These are phyloP conservation scores for Arbacia lixula DNA, from an alignment of 53 echinoderm and acorn worm genomes.

Conservation along the genomic window DNA sequence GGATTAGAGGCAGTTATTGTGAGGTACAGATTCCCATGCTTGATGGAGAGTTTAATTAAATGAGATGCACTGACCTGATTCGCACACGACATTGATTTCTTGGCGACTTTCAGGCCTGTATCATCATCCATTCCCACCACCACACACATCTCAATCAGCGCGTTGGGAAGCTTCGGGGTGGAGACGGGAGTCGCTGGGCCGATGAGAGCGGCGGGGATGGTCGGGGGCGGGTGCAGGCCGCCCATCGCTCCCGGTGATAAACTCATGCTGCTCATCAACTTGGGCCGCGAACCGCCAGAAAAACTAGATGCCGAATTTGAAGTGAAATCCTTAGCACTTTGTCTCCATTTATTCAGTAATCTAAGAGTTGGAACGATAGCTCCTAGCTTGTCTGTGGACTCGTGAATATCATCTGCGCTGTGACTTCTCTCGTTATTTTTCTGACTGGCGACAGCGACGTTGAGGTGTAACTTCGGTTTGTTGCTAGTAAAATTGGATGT, in stretches of 20 bases:
- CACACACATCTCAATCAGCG: conserved; percentile 84
- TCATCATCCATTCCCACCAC: conserved; percentile 90
- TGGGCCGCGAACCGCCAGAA: neutral
- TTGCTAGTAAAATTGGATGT: neutral
- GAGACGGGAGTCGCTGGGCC: neutral
- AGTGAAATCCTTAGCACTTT: conserved; percentile 29
- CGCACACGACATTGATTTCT: conserved; percentile 40
- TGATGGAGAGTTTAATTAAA: too few relatives aligned
- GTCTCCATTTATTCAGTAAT: conserved; percentile 35
- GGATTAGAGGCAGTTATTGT: too few relatives aligned
- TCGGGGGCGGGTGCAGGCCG: neutral
- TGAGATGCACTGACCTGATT: too few relatives aligned
- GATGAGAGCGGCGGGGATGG: neutral
- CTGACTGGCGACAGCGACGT: conserved; percentile 21
- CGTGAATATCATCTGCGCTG: conserved; percentile 44
- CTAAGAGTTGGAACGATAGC: conserved; percentile 27
- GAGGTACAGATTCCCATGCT: too few relatives aligned
- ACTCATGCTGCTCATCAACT: conserved; percentile 35
- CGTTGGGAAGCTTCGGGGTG: conserved; percentile 85
- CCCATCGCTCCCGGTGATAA: neutral
- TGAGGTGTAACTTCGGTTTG: conserved; percentile 41
- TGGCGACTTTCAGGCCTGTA: conserved; percentile 76
- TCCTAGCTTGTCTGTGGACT: conserved; percentile 21
- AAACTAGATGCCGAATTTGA: neutral
- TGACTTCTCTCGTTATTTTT: conserved; percentile 24